These are phyloP conservation scores for Neoascia interrupta DNA, from an alignment of 2,888 invertebrate genomes.

Conservation along the genomic window DNA sequence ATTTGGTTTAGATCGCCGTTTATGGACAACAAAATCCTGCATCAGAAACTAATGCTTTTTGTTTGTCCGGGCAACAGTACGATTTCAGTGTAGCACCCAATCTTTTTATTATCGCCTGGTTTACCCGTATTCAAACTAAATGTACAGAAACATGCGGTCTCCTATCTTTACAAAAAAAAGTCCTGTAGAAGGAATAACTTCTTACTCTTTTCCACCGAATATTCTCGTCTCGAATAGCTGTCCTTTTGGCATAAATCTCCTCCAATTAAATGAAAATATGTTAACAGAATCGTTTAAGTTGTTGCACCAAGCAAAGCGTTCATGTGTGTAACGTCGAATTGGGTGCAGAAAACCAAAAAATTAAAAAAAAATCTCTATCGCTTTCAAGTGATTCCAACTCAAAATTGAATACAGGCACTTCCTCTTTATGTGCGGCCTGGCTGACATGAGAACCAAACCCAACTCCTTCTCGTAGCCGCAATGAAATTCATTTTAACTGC, in stretches of 20 bases:
- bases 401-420: constrained; percentile 65
- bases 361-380: constrained; percentile 29
- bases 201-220: no score
- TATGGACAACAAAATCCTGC: no score
- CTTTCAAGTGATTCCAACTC: constrained; percentile 65
- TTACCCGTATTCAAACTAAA: no score
- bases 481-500: constrained; percentile 68
- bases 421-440: neutral
- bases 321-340: constrained; percentile 67
- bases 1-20: no score
- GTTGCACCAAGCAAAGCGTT: constrained; percentile 64
- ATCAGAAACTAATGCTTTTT: no score
- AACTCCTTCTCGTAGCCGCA: constrained; percentile 52
- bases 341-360: constrained; percentile 20
- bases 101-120: no score
- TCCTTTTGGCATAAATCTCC: constrained; percentile 55
- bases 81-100: no score
- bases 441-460: constrained; percentile 17
- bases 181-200: no score
- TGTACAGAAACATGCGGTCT: no score
- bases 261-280: constrained; percentile 67
- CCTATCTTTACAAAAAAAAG: no score
- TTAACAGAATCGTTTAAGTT: constrained; percentile 64
- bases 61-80: no score
- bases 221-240: no score